phyloP scores from a whole-genome alignment of 2,797 vertebrate species.

The Pterois miles region DNA sequence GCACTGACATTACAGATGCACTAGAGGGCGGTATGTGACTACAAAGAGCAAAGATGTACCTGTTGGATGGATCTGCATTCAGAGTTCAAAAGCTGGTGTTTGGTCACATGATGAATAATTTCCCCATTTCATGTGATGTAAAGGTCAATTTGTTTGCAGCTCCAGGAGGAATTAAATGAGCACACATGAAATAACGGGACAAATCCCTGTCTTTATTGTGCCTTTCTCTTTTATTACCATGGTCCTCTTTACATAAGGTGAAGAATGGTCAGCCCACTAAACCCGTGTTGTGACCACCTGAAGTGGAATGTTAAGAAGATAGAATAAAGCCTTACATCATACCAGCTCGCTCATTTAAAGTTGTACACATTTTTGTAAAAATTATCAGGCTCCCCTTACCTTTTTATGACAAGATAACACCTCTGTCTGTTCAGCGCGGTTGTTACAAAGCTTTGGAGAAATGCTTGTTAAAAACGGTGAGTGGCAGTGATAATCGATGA shows the following conservation, averaged over 20 bases:
- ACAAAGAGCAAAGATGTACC: background rate
- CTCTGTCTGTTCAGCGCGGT: constrained; percentile 4
- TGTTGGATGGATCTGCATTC: background rate
- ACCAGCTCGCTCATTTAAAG: constrained; percentile 16
- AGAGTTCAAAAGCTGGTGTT: background rate
- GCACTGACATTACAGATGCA: constrained; percentile 11
- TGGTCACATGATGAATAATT: background rate
- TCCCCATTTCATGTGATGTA: background rate
- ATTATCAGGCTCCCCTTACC: background rate
- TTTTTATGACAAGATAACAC: constrained; percentile 15
- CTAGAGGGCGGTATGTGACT: constrained; percentile 45
- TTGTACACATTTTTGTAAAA: constrained; percentile 7
- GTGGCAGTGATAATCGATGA: constrained; percentile 19
- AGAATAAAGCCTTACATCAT: constrained; percentile 36
- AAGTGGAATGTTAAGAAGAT: constrained; percentile 77
- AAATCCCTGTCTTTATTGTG: constrained; percentile 25
- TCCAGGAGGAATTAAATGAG: constrained; percentile 9
- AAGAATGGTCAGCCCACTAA: constrained; percentile 40
- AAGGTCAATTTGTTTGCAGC: background rate
- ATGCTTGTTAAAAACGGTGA: background rate
- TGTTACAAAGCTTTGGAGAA: background rate
- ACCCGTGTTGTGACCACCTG: constrained; percentile 17
- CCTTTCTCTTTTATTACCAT: constrained; percentile 73
- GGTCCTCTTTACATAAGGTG: constrained; percentile 62
- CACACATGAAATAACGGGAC: constrained; percentile 21